Evolutionary conservation across 2,888 invertebrate species (phyloP), one percentile per base, ranked within the genome.

Genomic region (Agrochola lota): DNA sequence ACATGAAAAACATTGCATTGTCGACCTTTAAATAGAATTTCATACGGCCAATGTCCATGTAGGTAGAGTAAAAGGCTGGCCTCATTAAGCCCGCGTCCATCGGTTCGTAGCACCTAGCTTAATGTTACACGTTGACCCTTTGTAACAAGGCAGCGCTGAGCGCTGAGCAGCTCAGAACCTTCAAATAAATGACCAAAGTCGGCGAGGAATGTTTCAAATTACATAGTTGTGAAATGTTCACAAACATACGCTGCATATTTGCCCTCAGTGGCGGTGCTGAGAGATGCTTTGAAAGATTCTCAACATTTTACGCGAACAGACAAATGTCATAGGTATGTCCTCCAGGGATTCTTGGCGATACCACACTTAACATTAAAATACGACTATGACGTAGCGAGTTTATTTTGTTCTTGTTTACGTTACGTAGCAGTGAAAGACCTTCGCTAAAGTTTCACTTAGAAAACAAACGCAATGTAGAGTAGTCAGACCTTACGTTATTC

Each of bases 281-380:
- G 87, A 69, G 89, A 46, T 73, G 86, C 91, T 92, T 91, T 91
- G 90, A 92, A 91, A 91, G 91, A 94, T 94, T 94, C 92, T 90
- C 85, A 78, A 90, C 92, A 92, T 93, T 91, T 88, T 81, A 88
- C 78, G 85, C 60, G 72, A 81, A 76, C 78, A 74, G 57, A 83
- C 83, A 77, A 85, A 88, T 86, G 83, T 84, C 80, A 86, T 83
- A 83, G 76, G 72, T 82, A 84, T 83, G 80, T 71, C 77, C 86
- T 79, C 81, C 71, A 80, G 67, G 74, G 72, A 85, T 85, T 83
- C 80, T 87, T 80, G 83, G 77, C 71, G 71, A 73, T 77, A 86
- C 81, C 80, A 66, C 80, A 78, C 70, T 74, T 73, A 76, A 81
- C 74, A 71, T 70, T 75, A 85, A 88, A 87, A 85, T 85, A 88